These are phyloP conservation scores for Propithecus coquereli DNA, from an alignment of 2,113 vertebrate genomes.

Conservation along the genomic window DNA sequence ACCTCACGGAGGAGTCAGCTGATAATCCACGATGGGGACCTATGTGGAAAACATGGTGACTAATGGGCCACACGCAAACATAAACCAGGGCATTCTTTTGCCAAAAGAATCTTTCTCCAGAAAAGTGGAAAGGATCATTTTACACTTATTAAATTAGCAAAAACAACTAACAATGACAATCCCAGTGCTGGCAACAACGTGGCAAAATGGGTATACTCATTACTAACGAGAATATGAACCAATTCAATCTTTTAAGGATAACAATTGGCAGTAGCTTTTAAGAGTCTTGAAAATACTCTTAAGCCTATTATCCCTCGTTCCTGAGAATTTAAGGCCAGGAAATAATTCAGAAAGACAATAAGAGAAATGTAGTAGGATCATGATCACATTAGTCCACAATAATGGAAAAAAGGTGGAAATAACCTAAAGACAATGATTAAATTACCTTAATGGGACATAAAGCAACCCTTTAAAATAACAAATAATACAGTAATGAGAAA, in stretches of 20 bases:
- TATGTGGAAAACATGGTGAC: neutral
- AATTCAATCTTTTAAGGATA: neutral
- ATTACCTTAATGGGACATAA: neutral
- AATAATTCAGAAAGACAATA: neutral
- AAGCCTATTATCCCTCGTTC: neutral
- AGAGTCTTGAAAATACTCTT: neutral
- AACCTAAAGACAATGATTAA: neutral
- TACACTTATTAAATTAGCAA: neutral
- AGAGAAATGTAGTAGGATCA: neutral
- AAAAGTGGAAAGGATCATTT: neutral
- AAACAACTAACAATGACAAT: neutral
- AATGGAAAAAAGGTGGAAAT: neutral
- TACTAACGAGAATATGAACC: neutral
- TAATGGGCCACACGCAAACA: neutral
- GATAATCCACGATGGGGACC: neutral
- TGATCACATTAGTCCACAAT: neutral
- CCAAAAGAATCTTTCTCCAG: neutral
- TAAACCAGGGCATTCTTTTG: neutral
- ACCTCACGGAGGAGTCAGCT: neutral
- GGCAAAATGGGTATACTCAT: too few species aligned
- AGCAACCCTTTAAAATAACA: neutral
- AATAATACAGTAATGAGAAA: neutral
- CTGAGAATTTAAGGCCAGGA: neutral
- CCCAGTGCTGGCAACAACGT: rapidly evolving
- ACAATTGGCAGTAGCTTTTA: neutral